Evolutionary conservation across 2,888 invertebrate species (phyloP).

Genomic region (Meandrusa payeni): DNA sequence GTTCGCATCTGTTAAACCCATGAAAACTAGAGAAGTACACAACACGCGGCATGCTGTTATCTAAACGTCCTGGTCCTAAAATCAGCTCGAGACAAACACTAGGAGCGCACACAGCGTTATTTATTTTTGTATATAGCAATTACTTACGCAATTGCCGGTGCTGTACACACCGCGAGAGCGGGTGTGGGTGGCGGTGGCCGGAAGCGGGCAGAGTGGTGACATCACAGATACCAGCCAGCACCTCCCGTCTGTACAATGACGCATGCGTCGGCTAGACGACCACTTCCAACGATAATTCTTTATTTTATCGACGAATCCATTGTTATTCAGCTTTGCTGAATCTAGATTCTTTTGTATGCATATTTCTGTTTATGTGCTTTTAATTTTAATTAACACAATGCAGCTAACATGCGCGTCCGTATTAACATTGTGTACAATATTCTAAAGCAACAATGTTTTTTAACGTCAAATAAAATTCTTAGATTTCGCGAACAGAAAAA

Average conservation of each 20-base stretch:
- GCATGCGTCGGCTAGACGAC: constrained; percentile 27
- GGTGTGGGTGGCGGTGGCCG: constrained; percentile 24
- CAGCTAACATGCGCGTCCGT: no score
- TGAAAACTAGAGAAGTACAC: no score
- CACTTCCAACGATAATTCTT: constrained; percentile 14
- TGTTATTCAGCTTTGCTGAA: constrained; percentile 15
- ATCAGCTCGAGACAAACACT: no score
- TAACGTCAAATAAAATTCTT: constrained; percentile 29
- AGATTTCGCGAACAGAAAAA: constrained; percentile 41
- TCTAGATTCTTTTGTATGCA: constrained; percentile 25
- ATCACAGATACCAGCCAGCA: constrained; percentile 42
- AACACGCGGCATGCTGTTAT: no score
- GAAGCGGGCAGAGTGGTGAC: constrained; percentile 36
- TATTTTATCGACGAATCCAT: constrained; percentile 11
- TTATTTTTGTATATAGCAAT: constrained; percentile 9
- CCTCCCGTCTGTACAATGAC: constrained; percentile 35
- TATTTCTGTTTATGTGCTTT: constrained; percentile 10
- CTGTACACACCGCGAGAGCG: no score
- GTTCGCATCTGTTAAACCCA: no score
- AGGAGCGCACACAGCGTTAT: no score
- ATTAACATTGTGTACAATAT: background rate
- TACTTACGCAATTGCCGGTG: constrained; percentile 4
- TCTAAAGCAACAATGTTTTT: constrained; percentile 17
- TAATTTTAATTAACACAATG: constrained; percentile 10
- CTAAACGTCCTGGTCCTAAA: no score